Percentiles rank a stretch among this genome's conserved stretches.
Evolutionary conservation across 2,113 vertebrate species (phyloP).

Genomic region (Terrapene triunguis): DNA sequence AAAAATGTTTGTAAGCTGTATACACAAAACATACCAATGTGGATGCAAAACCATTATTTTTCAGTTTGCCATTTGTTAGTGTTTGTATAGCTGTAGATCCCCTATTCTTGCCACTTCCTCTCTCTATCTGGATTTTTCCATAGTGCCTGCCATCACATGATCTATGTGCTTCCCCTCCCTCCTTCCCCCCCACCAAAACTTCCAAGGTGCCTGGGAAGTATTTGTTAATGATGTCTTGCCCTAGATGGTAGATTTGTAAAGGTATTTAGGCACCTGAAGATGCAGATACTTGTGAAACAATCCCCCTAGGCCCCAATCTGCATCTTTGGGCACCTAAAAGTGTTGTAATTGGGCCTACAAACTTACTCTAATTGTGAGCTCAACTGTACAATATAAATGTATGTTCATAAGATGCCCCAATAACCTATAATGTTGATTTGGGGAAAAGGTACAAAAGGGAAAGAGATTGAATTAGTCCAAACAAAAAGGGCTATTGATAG

Average conservation of each 20-base stretch:
- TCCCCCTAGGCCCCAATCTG: no score
- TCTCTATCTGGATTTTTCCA: background rate
- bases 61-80: background rate
- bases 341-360: no score
- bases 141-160: background rate
- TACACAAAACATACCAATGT: background rate
- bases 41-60: background rate
- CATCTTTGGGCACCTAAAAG: no score
- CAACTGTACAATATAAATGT: no score
- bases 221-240: background rate
- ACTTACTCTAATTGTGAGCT: no score
- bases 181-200: background rate
- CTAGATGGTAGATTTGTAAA: background rate
- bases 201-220: background rate
- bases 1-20: background rate
- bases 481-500: no score
- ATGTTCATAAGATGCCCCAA: no score
- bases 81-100: background rate
- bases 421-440: no score
- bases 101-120: background rate
- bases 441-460: no score
- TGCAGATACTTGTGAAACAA: no score
- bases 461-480: no score
- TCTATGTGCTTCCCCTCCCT: background rate
- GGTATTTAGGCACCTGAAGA: no score